Evolutionary conservation across 1,140 invertebrate genomes (phyloP), one percentile per base, ranked within the genome.

Genomic region (Eufriesea mexicana): DNA sequence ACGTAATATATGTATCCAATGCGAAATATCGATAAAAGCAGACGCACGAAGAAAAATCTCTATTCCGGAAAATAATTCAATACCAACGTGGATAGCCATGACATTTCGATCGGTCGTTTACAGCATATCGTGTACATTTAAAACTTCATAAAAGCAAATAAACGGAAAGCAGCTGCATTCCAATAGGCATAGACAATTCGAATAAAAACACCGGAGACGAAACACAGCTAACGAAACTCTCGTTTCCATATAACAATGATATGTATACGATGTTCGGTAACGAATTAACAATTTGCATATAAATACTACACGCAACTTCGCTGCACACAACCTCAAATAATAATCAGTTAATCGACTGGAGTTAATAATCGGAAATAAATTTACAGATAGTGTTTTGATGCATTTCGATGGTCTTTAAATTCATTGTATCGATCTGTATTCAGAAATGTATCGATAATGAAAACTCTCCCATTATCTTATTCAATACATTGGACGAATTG

Each of bases 241-340:
- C 25, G 20, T 72, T 55, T 67, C 23, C 64, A 67, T 2, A 28
- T 28, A 28, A 62, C 8, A 28, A 2, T 4, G 6, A 28, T 55
- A 42, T 35, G 2, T 28, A n/a, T 72, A 55, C 28, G 55, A 72
- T 20, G 23, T 55, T 42, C 28, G 5, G 5, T 42, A 25, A 51
- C 28, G 20, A 72, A 72, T 72, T 35, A 72, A 72, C 42, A 35
- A 71, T 67, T 67, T 47, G 47, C 47, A 49, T 49, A 49, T 49
- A 49, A 49, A 49, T 49, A 49, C 47, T 0, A 14, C 7, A 8
- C 47, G 7, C 7, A 12, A 62, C 18, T 62, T 62, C 25, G 16
- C 28, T 28, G 7, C 16, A 28, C 8, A 5, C 8, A 16, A 5
- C 10, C 12, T 14, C 12, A 28, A 42, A 12, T 54, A 35, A 54